A percentile compares a stretch with the other conserved stretches of the same genome.
Evolutionary conservation across 2,888 invertebrate species (phyloP).

Genomic region (Miltochrista miniata): DNA sequence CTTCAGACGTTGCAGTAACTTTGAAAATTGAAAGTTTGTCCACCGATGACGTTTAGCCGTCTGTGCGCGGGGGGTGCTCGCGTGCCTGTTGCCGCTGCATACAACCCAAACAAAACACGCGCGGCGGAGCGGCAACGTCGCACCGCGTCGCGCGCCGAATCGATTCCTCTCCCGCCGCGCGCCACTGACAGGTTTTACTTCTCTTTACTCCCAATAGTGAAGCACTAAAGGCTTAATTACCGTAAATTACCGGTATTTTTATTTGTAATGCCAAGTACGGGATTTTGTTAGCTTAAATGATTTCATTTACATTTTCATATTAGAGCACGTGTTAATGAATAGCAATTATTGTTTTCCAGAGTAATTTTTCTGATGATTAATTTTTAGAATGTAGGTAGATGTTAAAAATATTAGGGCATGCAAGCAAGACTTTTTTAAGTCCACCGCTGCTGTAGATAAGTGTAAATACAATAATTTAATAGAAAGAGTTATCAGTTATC

Average conservation of each 20-base stretch:
- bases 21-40: conserved; percentile 41
- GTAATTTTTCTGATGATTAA: too few relatives aligned
- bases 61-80: conserved; percentile 18
- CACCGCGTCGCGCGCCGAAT: conserved; percentile 53
- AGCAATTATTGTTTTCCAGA: too few relatives aligned
- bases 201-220: conserved; percentile 65
- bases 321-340: too few relatives aligned
- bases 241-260: conserved; percentile 64
- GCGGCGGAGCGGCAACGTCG: conserved; percentile 74
- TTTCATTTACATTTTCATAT: too few relatives aligned
- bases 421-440: too few relatives aligned
- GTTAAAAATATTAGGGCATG: too few relatives aligned
- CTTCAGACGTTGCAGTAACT: conserved; percentile 25
- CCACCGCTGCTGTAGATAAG: background rate
- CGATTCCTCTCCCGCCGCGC: conserved; percentile 59
- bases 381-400: too few relatives aligned
- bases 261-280: conserved; percentile 30
- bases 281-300: conserved; percentile 14
- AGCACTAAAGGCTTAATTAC: conserved; percentile 70
- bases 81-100: conserved; percentile 55
- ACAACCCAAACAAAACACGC: conserved; percentile 77
- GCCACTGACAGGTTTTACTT: conserved; percentile 55
- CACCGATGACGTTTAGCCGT: conserved; percentile 40
- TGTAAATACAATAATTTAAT: background rate
- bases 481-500: too few relatives aligned